These are phyloP conservation scores for Drosophila triauraria DNA, from an alignment of 1,140 invertebrate genomes.

Conservation along the genomic window DNA sequence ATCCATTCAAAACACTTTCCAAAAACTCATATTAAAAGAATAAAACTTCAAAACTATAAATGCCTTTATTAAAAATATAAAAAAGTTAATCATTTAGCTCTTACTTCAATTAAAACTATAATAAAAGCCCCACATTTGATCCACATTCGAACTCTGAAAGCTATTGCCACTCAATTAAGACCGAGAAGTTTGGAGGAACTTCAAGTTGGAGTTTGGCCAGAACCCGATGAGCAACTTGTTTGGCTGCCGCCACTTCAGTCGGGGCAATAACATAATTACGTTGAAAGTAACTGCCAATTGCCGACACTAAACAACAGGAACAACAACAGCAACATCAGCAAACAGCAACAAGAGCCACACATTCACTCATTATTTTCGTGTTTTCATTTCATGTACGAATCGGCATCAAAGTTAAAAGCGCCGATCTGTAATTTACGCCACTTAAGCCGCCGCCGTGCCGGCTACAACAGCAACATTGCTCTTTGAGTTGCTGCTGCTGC, in stretches of 20 bases:
- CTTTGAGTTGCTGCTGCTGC: conserved; percentile 23
- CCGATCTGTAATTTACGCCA: conserved; percentile 85
- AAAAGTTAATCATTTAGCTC: not conserved
- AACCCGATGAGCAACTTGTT: conserved; percentile 48
- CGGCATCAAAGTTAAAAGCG: conserved; percentile 84
- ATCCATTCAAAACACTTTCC: no score
- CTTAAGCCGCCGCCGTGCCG: conserved; percentile 82
- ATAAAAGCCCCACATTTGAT: not conserved
- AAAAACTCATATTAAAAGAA: not conserved
- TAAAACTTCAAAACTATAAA: no score
- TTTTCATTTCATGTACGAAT: conserved; percentile 85
- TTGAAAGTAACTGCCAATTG: conserved; percentile 56
- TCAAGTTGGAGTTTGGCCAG: conserved; percentile 20
- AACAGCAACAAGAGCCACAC: conserved; percentile 43
- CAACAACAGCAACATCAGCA: conserved; percentile 41
- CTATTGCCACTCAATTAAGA: conserved; percentile 34
- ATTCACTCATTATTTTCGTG: conserved; percentile 84
- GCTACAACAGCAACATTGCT: conserved; percentile 70
- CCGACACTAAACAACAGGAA: conserved; percentile 48
- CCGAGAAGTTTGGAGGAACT: conserved; percentile 5
- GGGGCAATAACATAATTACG: conserved; percentile 61
- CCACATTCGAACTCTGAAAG: conserved; percentile 6
- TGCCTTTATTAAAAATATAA: not conserved
- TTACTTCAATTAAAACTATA: not conserved
- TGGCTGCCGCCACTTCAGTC: conserved; percentile 48